Conservation (phyloP, 37 sponge, comb jelly and placozoan species). For the Eunapius fragilis region DNA sequence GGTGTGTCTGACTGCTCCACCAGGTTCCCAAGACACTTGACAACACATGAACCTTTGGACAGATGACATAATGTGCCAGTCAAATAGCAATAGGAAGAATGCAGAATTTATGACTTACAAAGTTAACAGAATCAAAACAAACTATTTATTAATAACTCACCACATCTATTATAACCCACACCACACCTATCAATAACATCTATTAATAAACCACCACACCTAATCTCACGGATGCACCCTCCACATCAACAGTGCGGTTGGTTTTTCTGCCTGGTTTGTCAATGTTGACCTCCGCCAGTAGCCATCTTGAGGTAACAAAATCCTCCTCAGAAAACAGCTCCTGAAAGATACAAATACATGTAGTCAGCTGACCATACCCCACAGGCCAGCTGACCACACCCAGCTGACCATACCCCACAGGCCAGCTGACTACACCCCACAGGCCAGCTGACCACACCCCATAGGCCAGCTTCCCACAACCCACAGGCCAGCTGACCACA, state of each 20-base stretch:
- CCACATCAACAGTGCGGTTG: neutral
- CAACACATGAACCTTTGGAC: slow-evolving; percentile 42
- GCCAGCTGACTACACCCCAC: too few species aligned
- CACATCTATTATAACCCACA: neutral
- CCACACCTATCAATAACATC: neutral
- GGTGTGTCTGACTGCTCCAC: slow-evolving; percentile 62
- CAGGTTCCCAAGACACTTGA: slow-evolving; percentile 51
- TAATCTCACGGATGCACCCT: neutral
- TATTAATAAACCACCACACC: neutral
- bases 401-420: too few species aligned
- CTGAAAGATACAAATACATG: too few species aligned
- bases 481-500: too few species aligned
- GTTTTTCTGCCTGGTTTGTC: neutral
- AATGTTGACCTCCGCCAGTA: neutral
- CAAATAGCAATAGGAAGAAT: too few species aligned
- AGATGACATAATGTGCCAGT: too few species aligned
- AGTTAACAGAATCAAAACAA: neutral
- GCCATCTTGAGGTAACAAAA: neutral
- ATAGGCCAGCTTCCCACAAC: too few species aligned
- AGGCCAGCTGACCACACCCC: too few species aligned
- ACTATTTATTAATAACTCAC: neutral
- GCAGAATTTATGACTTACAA: too few species aligned
- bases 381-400: too few species aligned
- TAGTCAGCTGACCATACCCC: too few species aligned
- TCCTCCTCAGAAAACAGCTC: neutral